These are phyloP conservation scores for Zaprionus obscuricornis DNA, from an alignment of 2,888 invertebrate species.

Conservation along the genomic window DNA sequence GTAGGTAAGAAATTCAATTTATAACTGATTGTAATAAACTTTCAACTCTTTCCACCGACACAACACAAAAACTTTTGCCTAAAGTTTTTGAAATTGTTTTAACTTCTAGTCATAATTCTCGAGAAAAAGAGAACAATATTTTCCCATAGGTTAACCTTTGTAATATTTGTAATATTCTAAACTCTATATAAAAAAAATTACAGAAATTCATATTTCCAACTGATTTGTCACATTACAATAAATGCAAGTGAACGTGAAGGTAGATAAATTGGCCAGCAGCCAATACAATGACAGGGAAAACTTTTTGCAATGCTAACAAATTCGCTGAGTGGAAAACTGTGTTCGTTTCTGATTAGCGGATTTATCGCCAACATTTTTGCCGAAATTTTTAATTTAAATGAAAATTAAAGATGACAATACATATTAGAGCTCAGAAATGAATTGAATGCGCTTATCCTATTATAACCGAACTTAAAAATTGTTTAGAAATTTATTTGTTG, in stretches of 20 bases:
- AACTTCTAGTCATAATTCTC: no score
- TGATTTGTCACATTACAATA: constrained; percentile 22
- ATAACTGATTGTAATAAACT: neutral
- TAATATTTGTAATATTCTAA: neutral
- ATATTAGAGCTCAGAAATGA: no score
- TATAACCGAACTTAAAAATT: no score
- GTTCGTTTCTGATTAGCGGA: constrained; percentile 40
- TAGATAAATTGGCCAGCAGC: neutral
- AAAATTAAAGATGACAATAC: neutral
- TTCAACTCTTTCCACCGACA: no score
- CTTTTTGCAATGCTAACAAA: constrained; percentile 34
- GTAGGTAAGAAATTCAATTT: neutral
- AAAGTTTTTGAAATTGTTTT: no score
- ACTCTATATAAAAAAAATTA: neutral
- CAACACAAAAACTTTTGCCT: no score
- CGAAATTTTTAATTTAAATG: neutral
- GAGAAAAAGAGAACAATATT: no score
- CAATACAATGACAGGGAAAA: constrained; percentile 8
- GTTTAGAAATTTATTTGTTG: no score
- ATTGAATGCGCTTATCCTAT: no score
- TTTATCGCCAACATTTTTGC: neutral
- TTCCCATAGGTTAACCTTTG: no score
- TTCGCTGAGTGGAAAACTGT: constrained; percentile 45
- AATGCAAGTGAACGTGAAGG: constrained; percentile 18
- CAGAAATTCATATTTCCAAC: constrained; percentile 2